Evolutionary conservation across 2,888 invertebrate species (phyloP), one percentile per base, ranked within the genome.

Genomic region (Tortrix viridana): DNA sequence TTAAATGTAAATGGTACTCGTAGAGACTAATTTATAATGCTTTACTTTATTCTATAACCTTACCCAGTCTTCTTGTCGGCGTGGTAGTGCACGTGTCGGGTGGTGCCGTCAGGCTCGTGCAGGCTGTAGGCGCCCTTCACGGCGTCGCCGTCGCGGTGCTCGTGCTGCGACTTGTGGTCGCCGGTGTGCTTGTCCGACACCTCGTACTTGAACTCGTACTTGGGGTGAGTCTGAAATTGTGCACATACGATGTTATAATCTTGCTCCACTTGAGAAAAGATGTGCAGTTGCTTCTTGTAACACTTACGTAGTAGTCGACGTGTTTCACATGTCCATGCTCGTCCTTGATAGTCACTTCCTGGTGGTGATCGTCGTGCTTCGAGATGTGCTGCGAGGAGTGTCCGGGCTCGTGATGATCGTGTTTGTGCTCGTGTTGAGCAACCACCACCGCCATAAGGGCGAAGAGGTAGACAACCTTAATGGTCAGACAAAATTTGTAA

Each of bases 51-150:
- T n/a, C n/a, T n/a, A n/a, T n/a, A n/a, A n/a, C n/a, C n/a, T n/a
- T n/a, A 74, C 91, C 84, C 79, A 38, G 69, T 69, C 52, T 79
- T 74, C 41, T 78, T 72, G 65, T 80, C 78, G 12, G 76, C 74
- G 37, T 79, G 77, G 63, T 84, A 84, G 64, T 83, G 74, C 1
- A 84, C 80, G 37, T 80, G 71, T 52, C 83, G 76, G 69, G 87
- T 75, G 70, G 92, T 88, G 65, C 93, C 93, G 48, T 90, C 92
- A 46, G 93, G 89, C 71, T 93, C 89, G 68, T 92, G 89, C 57
- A 93, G 79, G 14, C 86, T 86, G 79, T 94, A 94, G 72, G 91
- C 74, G 9, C 94, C 94, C 73, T 92, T 88, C 58, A 94, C 94
- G 52, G 84, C 88, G 74, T 94, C 91, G 9, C 94, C 94, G 76